A percentile compares a stretch with the other conserved stretches of the same genome.
phyloP scores from a whole-genome alignment of 1,140 invertebrate species.

The Polypedilum vanderplanki region DNA sequence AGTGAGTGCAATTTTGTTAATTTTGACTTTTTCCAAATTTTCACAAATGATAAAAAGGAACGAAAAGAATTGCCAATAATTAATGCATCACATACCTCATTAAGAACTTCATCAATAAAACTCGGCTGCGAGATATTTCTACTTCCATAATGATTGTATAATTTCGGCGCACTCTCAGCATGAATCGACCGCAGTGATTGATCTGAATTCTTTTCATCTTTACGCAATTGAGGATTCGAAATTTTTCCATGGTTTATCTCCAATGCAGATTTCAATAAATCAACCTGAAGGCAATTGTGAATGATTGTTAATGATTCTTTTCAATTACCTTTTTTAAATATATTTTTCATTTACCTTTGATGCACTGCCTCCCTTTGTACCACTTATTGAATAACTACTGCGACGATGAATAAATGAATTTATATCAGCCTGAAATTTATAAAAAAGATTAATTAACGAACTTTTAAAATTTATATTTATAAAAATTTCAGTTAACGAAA shows the following conservation, averaged over 20 bases:
- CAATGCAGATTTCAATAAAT: slow-evolving; percentile 54
- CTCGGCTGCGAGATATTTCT: slow-evolving; percentile 52
- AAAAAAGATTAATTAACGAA: not conserved
- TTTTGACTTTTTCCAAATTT: not conserved
- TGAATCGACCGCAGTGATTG: slow-evolving; percentile 46
- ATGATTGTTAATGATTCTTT: not conserved
- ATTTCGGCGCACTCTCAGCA: slow-evolving; percentile 54
- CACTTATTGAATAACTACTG: slow-evolving; percentile 44
- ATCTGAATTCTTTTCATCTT: slow-evolving; percentile 47
- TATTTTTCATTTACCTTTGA: slow-evolving; percentile 46
- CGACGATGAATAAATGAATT: slow-evolving; percentile 44
- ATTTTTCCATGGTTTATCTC: slow-evolving; percentile 52
- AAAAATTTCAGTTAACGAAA: no score
- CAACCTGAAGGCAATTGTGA: slow-evolving; percentile 37
- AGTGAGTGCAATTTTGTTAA: not conserved
- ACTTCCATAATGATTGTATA: slow-evolving; percentile 47
- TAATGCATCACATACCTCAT: slow-evolving; percentile 40
- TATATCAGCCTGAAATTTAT: slow-evolving; percentile 38
- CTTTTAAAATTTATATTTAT: not conserved
- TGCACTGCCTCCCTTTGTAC: slow-evolving; percentile 46
- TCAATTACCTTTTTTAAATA: not conserved
- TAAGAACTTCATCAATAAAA: slow-evolving; percentile 43
- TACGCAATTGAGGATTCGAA: slow-evolving; percentile 43
- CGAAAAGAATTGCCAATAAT: slow-evolving; percentile 27
- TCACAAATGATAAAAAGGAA: not conserved